These are phyloP conservation scores for Notodonta dromedarius DNA, from an alignment of 2,888 invertebrate genomes.

Conservation along the genomic window DNA sequence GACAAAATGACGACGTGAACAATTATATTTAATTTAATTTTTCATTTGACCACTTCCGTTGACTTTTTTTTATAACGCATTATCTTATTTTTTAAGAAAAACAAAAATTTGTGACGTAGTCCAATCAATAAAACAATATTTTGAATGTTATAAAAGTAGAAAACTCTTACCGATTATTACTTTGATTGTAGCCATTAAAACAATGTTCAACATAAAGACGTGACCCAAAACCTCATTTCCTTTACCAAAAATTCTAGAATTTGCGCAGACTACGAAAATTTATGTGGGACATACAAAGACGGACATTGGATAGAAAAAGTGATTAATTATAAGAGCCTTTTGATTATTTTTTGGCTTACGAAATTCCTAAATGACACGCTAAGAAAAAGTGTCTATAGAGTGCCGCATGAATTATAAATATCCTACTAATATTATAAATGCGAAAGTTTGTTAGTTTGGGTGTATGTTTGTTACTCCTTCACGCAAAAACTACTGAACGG, in stretches of 20 bases:
- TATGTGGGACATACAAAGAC: not conserved
- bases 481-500: too few species aligned
- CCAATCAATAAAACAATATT: too few species aligned
- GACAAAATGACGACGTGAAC: too few species aligned
- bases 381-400: not conserved
- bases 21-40: too few species aligned
- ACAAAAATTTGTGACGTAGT: too few species aligned
- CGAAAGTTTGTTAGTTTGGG: too few species aligned
- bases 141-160: not conserved
- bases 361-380: not conserved
- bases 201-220: constrained; percentile 26
- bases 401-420: not conserved
- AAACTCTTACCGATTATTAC: constrained; percentile 10
- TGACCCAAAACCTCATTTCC: constrained; percentile 33
- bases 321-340: not conserved
- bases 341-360: not conserved
- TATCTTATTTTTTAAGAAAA: too few species aligned
- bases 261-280: not conserved
- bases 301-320: not conserved
- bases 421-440: too few species aligned
- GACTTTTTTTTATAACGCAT: too few species aligned
- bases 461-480: too few species aligned
- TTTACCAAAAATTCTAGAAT: constrained; percentile 17
- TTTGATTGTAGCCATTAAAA: too few species aligned
- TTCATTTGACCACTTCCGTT: too few species aligned